Conservation (phyloP, 2,113 vertebrate species). For the Pelmatolapia mariae region DNA sequence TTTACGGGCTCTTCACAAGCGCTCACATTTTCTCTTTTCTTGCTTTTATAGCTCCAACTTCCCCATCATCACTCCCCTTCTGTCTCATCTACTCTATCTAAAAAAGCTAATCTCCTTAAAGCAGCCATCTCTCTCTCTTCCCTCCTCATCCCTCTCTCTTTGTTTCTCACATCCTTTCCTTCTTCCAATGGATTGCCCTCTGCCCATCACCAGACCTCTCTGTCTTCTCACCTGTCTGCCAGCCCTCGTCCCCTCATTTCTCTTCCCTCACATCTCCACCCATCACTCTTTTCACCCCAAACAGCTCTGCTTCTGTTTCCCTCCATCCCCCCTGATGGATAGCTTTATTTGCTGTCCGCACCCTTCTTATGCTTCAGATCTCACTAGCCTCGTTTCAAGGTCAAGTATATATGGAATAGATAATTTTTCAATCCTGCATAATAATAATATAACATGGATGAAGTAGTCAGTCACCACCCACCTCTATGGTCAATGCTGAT, state of each 20-base stretch:
- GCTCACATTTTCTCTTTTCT: background rate
- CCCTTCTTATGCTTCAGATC: background rate
- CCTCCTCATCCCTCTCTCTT: slow-evolving; percentile 12
- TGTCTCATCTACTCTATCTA: slow-evolving; percentile 30
- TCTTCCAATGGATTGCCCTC: slow-evolving; percentile 18
- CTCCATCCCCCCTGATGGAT: slow-evolving; percentile 7
- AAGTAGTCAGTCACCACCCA: background rate
- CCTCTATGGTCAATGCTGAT: background rate
- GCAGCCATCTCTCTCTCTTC: slow-evolving; percentile 17
- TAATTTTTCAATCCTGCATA: slow-evolving; percentile 13
- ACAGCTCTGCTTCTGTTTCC: slow-evolving; percentile 19
- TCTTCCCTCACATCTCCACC: slow-evolving; percentile 33
- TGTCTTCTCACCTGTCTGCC: slow-evolving; percentile 41
- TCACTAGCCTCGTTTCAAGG: slow-evolving; percentile 28
- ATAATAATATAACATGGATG: slow-evolving; percentile 17
- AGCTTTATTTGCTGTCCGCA: background rate
- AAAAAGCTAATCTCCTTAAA: slow-evolving; percentile 45
- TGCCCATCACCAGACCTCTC: slow-evolving; percentile 43
- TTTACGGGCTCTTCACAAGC: background rate
- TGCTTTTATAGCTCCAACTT: slow-evolving; percentile 13
- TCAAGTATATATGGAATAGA: slow-evolving; percentile 19
- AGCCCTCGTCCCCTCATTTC: slow-evolving; percentile 27
- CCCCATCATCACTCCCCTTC: slow-evolving; percentile 7
- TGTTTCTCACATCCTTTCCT: slow-evolving; percentile 11
- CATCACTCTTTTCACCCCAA: slow-evolving; percentile 44